Evolutionary conservation across 2,113 vertebrate species (phyloP), one percentile per base, ranked within the genome.

Genomic region (Pterocles burchelli): DNA sequence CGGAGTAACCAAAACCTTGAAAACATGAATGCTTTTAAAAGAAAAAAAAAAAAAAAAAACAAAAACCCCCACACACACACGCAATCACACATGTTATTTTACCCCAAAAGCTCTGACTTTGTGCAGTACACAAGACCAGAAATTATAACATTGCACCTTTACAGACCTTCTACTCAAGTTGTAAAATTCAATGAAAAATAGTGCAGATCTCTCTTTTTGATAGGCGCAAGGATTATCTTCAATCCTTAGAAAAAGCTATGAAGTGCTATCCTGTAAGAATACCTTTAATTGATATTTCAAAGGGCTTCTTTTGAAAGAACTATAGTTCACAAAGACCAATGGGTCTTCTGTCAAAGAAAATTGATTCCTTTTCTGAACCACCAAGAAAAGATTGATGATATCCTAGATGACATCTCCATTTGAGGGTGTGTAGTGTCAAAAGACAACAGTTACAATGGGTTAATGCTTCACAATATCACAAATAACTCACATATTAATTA

Each of bases 291-390:
- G 97, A 96, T 97, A 96, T 95, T 97, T 97, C 97, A 96, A 96
- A 98, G 79, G 92, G 58, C 66, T 97, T 97, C 92, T 96, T 97
- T 96, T 58, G 75, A 96, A 97, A 92, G 97, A 95, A 98, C 98
- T 98, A 98, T 98, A 97, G 77, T 96, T 95, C 97, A 97, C 95
- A 97, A 97, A 97, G 96, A 89, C 92, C 97, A 97, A 96, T 76
- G 95, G 94, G 96, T 96, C 94, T 98, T 97, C 96, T 97, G 96
- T 97, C 94, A 97, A 98, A 97, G 96, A 97, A 98, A 98, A 98
- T 93, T 10, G 95, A 98, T 98, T 97, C 93, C 63, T 97, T 97
- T 97, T 79, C 91, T 95, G 95, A 97, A 96, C 63, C 71, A 88
- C 97, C 96, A 93, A 95, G 96, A 97, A 96, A 97, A 98, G 96